phyloP scores from a whole-genome alignment of 2,113 vertebrate species.

The Leptobrachium ailaonicum region DNA sequence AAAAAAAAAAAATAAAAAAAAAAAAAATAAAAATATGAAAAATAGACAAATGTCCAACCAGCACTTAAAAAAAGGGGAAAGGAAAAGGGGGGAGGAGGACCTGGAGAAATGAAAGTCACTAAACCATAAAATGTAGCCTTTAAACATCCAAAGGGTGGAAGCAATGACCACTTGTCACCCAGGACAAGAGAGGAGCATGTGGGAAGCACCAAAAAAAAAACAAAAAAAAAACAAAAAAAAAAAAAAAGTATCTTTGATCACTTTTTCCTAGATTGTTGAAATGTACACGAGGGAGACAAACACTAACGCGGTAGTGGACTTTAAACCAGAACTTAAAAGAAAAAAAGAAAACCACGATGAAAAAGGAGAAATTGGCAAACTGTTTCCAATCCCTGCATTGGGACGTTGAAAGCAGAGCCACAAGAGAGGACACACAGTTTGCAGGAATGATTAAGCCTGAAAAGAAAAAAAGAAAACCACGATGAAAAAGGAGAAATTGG shows the following conservation, averaged over 20 bases:
- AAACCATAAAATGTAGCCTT: not conserved
- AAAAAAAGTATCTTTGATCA: too few species aligned
- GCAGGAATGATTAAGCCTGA: conserved; percentile 96
- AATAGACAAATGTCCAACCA: conserved; percentile 40
- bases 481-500: conserved; percentile 60
- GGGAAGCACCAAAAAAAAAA: conserved; percentile 66
- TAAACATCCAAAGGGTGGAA: not conserved
- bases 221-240: conserved; percentile 61
- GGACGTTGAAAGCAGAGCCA: conserved; percentile 75
- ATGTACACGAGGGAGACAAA: conserved; percentile 60
- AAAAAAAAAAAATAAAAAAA: conserved; percentile 60
- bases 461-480: conserved; percentile 41
- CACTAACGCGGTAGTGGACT: conserved; percentile 69
- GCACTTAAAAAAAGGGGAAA: conserved; percentile 19
- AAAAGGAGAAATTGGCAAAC: conserved; percentile 58
- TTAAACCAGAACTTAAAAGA: conserved; percentile 67
- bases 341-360: conserved; percentile 61
- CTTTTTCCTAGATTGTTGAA: conserved; percentile 65
- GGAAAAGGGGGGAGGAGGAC: not conserved
- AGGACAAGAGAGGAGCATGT: conserved; percentile 50
- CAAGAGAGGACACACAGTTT: conserved; percentile 87
- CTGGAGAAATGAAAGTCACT: too few species aligned
- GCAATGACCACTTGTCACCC: not conserved
- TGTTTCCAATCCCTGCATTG: conserved; percentile 56
- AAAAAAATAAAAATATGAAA: too few species aligned